Evolutionary conservation across 2,113 vertebrate genomes (phyloP), one percentile per base, ranked within the genome.

Genomic region (Microcebus ravelobensis): DNA sequence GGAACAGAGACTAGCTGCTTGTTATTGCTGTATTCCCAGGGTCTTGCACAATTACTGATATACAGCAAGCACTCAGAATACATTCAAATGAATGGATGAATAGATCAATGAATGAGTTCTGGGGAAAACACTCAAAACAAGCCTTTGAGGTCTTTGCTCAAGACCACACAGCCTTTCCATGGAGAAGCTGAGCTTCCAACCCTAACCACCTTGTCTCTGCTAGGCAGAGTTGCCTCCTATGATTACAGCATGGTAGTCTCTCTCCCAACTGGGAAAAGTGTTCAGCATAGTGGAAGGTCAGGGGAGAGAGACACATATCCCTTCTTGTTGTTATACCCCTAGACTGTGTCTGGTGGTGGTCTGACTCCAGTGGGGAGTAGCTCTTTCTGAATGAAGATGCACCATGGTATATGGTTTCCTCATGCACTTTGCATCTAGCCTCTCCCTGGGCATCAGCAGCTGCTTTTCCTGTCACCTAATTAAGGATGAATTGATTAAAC

Each of bases 401-500:
- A 31, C 39, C 18, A 12, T 27, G 27, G 42, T 89, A 39, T 45
- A 23, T 36, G 55, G 8, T 82, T 93, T 70, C 68, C 88, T 73
- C 6, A 0, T 48, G 3, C 7, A 20, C 18, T 5, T 12, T 15
- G 67, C 45, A 3, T 67, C n/a, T 70, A 18, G 14, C 36, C 39
- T 79, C 27, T 83, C 8, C 11, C 57, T 65, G 63, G 36, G 4
- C 29, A 65, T 76, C 59, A 50, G 70, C 63, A 57, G 20, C 83
- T 73, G 52, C 65, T 90, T 95, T 89, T 92, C 65, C 59, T 85
- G n/a, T 50, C 39, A 18, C 31, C 63, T 25, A 36, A 92, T 92
- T 82, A 93, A 91, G 15, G 91, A 42, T 8, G 61, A 97, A 96
- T 79, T 86, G 90, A 97, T 96, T 93, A 94, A 98, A 11, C 52